Evolutionary conservation across 2,797 vertebrate genomes (phyloP).

Genomic region (Amblyopsis hoosieri): DNA sequence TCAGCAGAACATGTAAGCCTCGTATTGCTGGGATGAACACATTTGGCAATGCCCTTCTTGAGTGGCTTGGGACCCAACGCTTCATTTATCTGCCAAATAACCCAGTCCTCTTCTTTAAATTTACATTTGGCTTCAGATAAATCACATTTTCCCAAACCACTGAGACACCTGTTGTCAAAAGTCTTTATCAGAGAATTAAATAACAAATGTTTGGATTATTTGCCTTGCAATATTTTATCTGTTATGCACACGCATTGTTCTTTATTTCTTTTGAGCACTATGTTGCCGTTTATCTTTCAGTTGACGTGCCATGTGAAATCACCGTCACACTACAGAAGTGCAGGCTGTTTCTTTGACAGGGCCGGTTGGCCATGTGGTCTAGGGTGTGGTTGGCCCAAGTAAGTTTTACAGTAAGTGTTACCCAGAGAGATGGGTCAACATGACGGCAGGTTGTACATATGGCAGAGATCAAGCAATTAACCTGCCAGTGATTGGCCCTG

Average conservation of each 20-base stretch:
- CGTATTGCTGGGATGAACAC: too few species aligned
- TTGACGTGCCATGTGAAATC: constrained; percentile 28
- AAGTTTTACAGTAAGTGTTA: constrained; percentile 10
- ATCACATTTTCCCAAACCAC: too few species aligned
- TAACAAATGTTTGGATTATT: too few species aligned
- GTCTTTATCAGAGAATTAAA: too few species aligned
- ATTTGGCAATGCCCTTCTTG: too few species aligned
- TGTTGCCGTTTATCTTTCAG: constrained; percentile 1
- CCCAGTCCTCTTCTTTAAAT: too few species aligned
- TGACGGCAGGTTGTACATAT: constrained; percentile 71
- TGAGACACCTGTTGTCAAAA: too few species aligned
- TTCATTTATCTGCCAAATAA: too few species aligned
- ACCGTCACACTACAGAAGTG: constrained; percentile 49
- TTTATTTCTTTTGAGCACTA: background rate
- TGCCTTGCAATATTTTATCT: background rate
- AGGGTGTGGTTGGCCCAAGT: constrained; percentile 14
- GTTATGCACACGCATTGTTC: background rate
- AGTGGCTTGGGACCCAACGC: too few species aligned
- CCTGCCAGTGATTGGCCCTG: constrained; percentile 73
- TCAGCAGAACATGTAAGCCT: too few species aligned
- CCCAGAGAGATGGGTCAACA: constrained; percentile 56
- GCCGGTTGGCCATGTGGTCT: constrained; percentile 34
- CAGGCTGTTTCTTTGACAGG: constrained; percentile 29
- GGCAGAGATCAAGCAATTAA: constrained; percentile 85
- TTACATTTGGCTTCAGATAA: too few species aligned